phyloP scores from a whole-genome alignment of 92 coral and sea anemone genomes.

The Plumapathes pennacea region DNA sequence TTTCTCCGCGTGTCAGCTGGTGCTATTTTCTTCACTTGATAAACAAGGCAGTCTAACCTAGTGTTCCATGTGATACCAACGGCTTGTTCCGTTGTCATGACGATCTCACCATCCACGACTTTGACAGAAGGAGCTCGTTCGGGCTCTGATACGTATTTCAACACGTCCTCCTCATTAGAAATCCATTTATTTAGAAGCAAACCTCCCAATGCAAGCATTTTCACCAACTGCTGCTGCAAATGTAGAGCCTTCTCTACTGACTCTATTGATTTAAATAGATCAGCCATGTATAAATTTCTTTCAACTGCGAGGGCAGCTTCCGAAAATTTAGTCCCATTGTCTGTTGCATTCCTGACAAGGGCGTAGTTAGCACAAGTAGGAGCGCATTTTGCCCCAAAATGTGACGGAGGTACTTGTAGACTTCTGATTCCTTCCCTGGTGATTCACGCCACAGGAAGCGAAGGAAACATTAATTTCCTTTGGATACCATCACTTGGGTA shows the following conservation, averaged over 20 bases:
- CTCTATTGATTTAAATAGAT: conserved; percentile 1
- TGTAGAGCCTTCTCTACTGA: neutral
- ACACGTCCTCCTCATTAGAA: conserved; percentile 2
- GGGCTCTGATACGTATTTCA: neutral
- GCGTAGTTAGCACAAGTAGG: conserved; percentile 53
- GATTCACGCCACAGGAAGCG: conserved; percentile 51
- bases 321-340: conserved; percentile 27
- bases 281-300: conserved; percentile 24
- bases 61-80: conserved; percentile 15
- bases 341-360: conserved; percentile 29
- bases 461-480: conserved; percentile 37
- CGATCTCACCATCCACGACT: neutral
- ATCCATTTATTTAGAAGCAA: conserved; percentile 23
- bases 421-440: conserved; percentile 3
- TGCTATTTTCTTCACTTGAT: neutral
- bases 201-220: neutral
- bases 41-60: no score
- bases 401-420: neutral
- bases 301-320: conserved; percentile 31
- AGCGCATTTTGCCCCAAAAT: conserved; percentile 25
- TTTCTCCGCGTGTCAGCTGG: conserved; percentile 40
- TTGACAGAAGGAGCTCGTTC: conserved; percentile 17
- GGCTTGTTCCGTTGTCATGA: conserved; percentile 6
- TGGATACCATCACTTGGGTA: no score
- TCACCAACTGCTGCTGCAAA: neutral